Percentiles rank a stretch among this genome's conserved stretches.
Conservation (phyloP, 1,140 invertebrate genomes). For the Cotesia chilonis region DNA sequence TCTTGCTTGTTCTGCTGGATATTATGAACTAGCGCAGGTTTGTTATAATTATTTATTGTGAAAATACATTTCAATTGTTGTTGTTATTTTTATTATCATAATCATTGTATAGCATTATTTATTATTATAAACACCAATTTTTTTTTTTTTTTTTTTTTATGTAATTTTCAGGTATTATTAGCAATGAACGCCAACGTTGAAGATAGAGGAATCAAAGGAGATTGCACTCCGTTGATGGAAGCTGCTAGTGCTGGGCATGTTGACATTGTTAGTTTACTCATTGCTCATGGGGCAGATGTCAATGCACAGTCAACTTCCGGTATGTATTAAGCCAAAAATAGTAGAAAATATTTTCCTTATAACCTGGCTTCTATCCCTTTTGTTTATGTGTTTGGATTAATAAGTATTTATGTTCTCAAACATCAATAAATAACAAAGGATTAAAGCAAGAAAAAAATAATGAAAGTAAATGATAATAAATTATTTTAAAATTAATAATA, state of each 20-base stretch:
- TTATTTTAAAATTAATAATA: conserved; percentile 44
- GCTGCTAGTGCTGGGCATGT: conserved; percentile 93
- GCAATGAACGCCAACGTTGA: conserved; percentile 98
- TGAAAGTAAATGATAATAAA: not conserved
- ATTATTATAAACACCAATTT: not conserved
- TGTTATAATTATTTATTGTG: conserved; percentile 37
- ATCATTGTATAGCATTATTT: not conserved
- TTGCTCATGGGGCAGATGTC: conserved; percentile 93
- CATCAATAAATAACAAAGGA: too few species aligned
- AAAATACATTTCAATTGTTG: conserved; percentile 25
- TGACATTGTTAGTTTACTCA: conserved; percentile 91
- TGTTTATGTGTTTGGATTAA: too few species aligned
- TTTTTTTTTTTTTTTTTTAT: conserved; percentile 5
- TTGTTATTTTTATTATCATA: not conserved
- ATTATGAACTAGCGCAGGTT: conserved; percentile 92
- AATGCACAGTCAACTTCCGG: conserved; percentile 95
- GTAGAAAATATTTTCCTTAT: not conserved
- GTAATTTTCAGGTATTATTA: conserved; percentile 77
- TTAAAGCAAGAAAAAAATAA: not conserved
- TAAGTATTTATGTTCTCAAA: too few species aligned
- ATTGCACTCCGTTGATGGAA: conserved; percentile 97
- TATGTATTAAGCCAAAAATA: conserved; percentile 54
- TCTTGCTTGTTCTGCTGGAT: conserved; percentile 91
- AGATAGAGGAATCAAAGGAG: conserved; percentile 92
- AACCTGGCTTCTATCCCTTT: too few species aligned